phyloP scores from a whole-genome alignment of 2,113 vertebrate species.

The Nycticebus coucang region DNA sequence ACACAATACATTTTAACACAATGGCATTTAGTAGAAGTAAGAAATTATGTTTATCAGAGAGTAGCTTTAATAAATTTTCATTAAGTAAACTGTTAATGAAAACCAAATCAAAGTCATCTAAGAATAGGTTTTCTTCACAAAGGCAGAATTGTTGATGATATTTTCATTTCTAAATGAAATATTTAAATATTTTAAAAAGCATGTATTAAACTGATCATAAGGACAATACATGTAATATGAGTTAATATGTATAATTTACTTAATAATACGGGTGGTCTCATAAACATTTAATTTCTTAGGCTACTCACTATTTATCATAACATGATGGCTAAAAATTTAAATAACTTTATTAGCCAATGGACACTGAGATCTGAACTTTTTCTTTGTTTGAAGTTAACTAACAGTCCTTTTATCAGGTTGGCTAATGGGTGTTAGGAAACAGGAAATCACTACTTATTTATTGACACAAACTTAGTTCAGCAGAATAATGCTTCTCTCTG shows the following conservation, averaged over 20 bases:
- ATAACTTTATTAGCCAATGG: background rate
- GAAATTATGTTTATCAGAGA: constrained; percentile 36
- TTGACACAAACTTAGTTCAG: constrained; percentile 44
- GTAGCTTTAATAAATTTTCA: constrained; percentile 45
- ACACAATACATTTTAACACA: background rate
- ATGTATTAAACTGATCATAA: constrained; percentile 32
- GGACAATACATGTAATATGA: constrained; percentile 28
- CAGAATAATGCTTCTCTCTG: constrained; percentile 45
- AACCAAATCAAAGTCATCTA: constrained; percentile 9
- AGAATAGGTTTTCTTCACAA: constrained; percentile 35
- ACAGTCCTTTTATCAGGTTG: constrained; percentile 37
- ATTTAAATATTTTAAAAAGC: background rate
- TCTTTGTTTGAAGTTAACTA: constrained; percentile 10
- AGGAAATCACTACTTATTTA: constrained; percentile 54
- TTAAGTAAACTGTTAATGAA: constrained; percentile 27
- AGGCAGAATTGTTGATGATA: constrained; percentile 7
- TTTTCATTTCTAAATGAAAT: no score
- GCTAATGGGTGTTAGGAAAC: constrained; percentile 51
- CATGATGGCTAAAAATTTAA: background rate
- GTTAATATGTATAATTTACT: background rate
- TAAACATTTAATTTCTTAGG: constrained; percentile 39
- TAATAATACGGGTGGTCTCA: background rate
- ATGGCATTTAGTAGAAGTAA: constrained; percentile 45
- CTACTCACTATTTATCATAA: constrained; percentile 1
- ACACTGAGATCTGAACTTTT: background rate